Conservation (phyloP, 1,140 invertebrate species). For the Pollicipes pollicipes region DNA sequence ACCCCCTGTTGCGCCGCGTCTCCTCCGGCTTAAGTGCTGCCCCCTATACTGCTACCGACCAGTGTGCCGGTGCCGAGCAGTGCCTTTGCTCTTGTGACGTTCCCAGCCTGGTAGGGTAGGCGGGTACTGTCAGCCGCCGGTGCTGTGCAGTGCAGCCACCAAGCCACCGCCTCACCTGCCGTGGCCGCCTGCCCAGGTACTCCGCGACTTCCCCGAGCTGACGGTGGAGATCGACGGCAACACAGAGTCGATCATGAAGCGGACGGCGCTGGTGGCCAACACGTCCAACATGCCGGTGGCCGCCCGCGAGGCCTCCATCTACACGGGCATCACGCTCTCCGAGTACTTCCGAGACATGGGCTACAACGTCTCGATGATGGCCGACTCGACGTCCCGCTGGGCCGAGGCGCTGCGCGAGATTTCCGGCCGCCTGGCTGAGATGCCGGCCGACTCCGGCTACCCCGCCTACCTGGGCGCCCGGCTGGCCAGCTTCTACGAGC, state of each 20-base stretch:
- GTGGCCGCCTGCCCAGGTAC: slow-evolving; percentile 41
- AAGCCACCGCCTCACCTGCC: too few species aligned
- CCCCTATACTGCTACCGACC: too few species aligned
- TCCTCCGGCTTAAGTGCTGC: too few species aligned
- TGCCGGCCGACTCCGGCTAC: slow-evolving; percentile 97
- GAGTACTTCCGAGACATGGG: slow-evolving; percentile 99
- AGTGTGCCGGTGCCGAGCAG: too few species aligned
- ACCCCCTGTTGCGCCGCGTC: too few species aligned
- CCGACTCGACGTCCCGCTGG: slow-evolving; percentile 99
- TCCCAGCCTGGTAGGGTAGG: too few species aligned
- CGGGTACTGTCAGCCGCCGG: too few species aligned
- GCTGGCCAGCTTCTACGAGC: slow-evolving; percentile 97
- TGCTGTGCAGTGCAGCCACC: too few species aligned
- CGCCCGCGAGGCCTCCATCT: slow-evolving; percentile 98
- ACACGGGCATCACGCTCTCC: slow-evolving; percentile 94
- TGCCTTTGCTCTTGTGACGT: too few species aligned
- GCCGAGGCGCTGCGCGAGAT: slow-evolving; percentile 99
- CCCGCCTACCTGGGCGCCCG: slow-evolving; percentile 96
- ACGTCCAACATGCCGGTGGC: slow-evolving; percentile 99
- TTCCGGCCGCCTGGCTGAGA: slow-evolving; percentile 98
- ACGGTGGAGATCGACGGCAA: slow-evolving; percentile 88
- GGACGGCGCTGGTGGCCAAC: slow-evolving; percentile 96
- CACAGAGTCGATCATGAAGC: slow-evolving; percentile 98
- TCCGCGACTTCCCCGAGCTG: slow-evolving; percentile 95
- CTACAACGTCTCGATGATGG: slow-evolving; percentile 99